Conservation (phyloP, 2,888 invertebrate genomes). For the Parnassius smintheus region DNA sequence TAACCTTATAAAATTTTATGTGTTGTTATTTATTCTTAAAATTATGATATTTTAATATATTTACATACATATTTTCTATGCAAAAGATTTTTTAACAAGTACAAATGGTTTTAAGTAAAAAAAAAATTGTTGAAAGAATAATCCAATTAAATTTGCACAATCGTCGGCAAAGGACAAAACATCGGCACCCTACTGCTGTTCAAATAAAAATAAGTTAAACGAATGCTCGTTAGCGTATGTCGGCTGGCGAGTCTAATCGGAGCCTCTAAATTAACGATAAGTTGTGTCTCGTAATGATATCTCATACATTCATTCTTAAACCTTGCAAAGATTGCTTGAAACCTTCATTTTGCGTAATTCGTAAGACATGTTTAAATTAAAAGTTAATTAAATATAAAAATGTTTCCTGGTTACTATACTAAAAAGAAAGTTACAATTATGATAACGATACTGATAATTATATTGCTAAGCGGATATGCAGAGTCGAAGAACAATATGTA, state of each 20-base stretch:
- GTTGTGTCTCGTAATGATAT: slow-evolving; percentile 69
- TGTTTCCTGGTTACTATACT: no score
- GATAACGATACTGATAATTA: neutral
- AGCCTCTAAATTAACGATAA: slow-evolving; percentile 78
- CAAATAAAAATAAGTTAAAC: slow-evolving; percentile 70
- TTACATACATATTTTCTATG: neutral
- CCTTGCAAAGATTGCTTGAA: slow-evolving; percentile 66
- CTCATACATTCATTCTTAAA: slow-evolving; percentile 69
- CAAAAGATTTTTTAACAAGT: neutral
- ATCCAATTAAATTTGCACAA: slow-evolving; percentile 73
- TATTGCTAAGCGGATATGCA: neutral
- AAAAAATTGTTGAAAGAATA: slow-evolving; percentile 40
- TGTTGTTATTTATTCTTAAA: neutral
- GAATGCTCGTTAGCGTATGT: slow-evolving; percentile 77
- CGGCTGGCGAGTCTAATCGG: slow-evolving; percentile 72
- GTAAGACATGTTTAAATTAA: slow-evolving; percentile 40
- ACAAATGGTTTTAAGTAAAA: neutral
- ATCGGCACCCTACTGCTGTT: slow-evolving; percentile 67
- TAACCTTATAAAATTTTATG: slow-evolving; percentile 1
- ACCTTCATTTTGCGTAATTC: slow-evolving; percentile 64
- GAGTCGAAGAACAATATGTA: neutral
- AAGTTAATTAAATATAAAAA: slow-evolving; percentile 1
- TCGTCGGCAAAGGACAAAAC: slow-evolving; percentile 71
- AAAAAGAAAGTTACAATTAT: no score
- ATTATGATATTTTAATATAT: neutral